Base-by-base conservation (phyloP, 2,797 vertebrate genomes). In the Chaunax sp. region DNA sequence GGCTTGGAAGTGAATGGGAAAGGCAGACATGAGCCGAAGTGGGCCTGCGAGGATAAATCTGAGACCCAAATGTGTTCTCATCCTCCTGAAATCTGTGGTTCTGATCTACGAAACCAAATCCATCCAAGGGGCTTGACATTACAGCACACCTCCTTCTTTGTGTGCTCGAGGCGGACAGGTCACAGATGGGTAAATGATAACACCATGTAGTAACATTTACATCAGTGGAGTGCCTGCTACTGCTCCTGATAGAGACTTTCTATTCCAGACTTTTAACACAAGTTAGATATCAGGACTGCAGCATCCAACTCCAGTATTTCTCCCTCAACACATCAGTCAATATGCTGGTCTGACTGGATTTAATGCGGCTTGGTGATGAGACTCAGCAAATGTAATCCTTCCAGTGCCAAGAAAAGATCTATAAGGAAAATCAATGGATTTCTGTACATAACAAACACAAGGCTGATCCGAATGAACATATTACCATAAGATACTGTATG, bases 171-270 rank as follows among this genome's bases (percentile, higher is more conserved):
- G n/a, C n/a, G n/a, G n/a, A n/a, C n/a, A 37, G 30, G 59, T 68
- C 65, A 45, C n/a, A 54, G 59, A 72, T 41, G 26, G 35, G 25
- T 38, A 26, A 52, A 33, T 14, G 67, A 75, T 52, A 69, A 59
- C 44, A 30, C 33, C 8, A 26, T 6, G 18, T 25, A 13, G 16
- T 2, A 44, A 55, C 43, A 53, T 9, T 9, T 33, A 38, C 28
- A 3, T 45, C 30, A 1, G 35, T 30, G 56, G 49, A 51, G 10
- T 23, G 16, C 2, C 3, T 22, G 19, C 13, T 49, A 1, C 0
- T 11, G 7, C 7, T 22, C 58, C 28, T 30, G 28, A 8, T 30
- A 30, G 28, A 30, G 12, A 51, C 4, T 51, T 11, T 35, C 19
- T 20, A 38, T 52, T 54, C 20, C 19, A 6, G 11, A 28, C 23